phyloP scores from a whole-genome alignment of 2,113 vertebrate species.

The Fukomys damarensis region DNA sequence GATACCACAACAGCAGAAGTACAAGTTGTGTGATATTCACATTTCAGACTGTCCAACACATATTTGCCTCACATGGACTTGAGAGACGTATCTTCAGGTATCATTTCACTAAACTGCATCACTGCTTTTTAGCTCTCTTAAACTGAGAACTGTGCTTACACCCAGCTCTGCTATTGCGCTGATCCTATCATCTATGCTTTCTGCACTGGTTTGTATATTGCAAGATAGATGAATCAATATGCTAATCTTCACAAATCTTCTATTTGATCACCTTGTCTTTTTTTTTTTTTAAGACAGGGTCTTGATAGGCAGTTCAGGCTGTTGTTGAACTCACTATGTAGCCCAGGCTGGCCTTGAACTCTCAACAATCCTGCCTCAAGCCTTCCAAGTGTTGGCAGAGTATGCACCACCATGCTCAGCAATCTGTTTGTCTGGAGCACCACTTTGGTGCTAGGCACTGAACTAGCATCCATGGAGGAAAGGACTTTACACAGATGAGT shows the following conservation, averaged over 20 bases:
- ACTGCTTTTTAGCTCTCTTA: not conserved
- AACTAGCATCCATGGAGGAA: not conserved
- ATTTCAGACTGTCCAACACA: not conserved
- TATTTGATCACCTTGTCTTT: not conserved
- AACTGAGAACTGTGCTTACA: not conserved
- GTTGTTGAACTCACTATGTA: not conserved
- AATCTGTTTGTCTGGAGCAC: not conserved
- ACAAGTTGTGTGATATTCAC: not conserved
- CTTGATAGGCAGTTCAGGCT: not conserved
- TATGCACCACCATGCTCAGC: not conserved
- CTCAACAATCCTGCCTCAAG: not conserved
- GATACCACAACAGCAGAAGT: not conserved
- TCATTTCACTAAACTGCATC: not conserved
- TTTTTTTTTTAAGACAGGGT: not conserved
- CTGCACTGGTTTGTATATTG: not conserved
- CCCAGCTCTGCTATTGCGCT: not conserved
- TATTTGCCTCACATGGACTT: not conserved
- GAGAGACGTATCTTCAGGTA: not conserved
- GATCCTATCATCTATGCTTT: not conserved
- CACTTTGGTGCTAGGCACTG: not conserved
- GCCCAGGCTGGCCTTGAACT: not conserved
- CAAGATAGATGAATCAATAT: not conserved
- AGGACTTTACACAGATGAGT: slow-evolving; percentile 6
- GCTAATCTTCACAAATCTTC: not conserved
- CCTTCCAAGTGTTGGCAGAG: not conserved